Base-by-base conservation (phyloP, 2,113 vertebrate species). In the Pteropus alecto region DNA sequence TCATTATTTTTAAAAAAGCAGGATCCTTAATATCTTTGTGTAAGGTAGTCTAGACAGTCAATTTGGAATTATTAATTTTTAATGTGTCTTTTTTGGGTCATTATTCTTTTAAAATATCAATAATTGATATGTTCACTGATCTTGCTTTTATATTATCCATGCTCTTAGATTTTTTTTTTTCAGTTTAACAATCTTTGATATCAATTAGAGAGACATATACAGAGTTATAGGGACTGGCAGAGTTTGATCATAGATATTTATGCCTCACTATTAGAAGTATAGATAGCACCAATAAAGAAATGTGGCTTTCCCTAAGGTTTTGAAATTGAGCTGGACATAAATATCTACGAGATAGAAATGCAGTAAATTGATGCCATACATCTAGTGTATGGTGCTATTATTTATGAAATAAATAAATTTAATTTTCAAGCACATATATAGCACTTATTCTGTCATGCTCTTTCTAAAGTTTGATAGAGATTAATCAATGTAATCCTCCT, bases 51-150 rank as follows among this genome's bases (percentile, higher is more conserved):
- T 91, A 85, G 78, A 77, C 5, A 76, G 43, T 74, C 46, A 61
- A 61, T 81, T 85, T 93, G 48, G 63, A 93, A 81, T 48, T 67
- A 46, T 91, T 93, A 81, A 85, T 90, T 92, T 87, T 94, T 93
- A 93, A 91, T 91, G 58, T 63, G 22, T 15, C 16, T 65, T 88
- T 95, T 82, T 10, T 33, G 26, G 33, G 43, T 74, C 73, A 77
- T 74, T 77, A 22, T 94, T 65, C 11, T 51, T 82, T 81, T 22
- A 46, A 76, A 93, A 79, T 74, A 88, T 92, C 87, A 95, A 18
- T 92, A 54, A 68, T 86, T 95, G 58, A 46, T 60, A 95, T 89
- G 16, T 56, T 92, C 19, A 19, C 70, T 73, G 38, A 77, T 78
- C 54, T 78, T 90, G 12, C 54, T 85, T 85, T 81, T 60, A 30